Evolutionary conservation across 2,888 invertebrate species (phyloP).

Genomic region (Anarsia innoxiella): DNA sequence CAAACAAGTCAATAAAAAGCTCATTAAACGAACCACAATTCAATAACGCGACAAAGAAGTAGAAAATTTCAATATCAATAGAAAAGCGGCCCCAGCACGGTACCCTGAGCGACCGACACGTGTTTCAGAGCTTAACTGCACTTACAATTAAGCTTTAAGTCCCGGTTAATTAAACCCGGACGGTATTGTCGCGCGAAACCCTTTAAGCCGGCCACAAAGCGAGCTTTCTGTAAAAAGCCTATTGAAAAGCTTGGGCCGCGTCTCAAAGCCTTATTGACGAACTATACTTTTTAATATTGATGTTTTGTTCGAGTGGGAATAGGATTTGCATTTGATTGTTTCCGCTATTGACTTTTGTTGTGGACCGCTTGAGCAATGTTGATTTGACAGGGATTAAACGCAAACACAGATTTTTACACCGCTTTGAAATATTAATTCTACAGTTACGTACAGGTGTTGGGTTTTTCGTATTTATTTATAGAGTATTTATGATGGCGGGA

Average conservation of each 20-base stretch:
- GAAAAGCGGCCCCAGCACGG: constrained; percentile 34
- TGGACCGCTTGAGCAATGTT: constrained; percentile 2
- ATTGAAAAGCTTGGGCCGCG: constrained; percentile 35
- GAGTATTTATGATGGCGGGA: too few relatives aligned
- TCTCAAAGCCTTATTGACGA: constrained; percentile 35
- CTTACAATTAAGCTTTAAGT: constrained; percentile 72
- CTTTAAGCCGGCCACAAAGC: constrained; percentile 62
- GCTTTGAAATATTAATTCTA: too few relatives aligned
- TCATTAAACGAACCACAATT: constrained; percentile 21
- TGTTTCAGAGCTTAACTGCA: constrained; percentile 67
- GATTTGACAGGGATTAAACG: too few relatives aligned
- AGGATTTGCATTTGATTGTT: constrained; percentile 34
- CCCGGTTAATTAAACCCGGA: constrained; percentile 69
- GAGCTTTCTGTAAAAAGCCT: constrained; percentile 55
- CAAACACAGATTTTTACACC: too few relatives aligned
- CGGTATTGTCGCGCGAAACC: constrained; percentile 62
- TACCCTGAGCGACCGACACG: constrained; percentile 60
- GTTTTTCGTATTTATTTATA: too few relatives aligned
- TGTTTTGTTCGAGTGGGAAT: constrained; percentile 32
- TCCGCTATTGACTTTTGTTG: constrained; percentile 30
- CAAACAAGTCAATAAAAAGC: constrained; percentile 9
- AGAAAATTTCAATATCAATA: constrained; percentile 59
- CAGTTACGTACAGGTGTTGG: too few relatives aligned
- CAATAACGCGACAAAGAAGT: constrained; percentile 20
- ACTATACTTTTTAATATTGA: constrained; percentile 35